Evolutionary conservation across 2,797 vertebrate species (phyloP), one percentile per base, ranked within the genome.

Genomic region (Sebastes umbrosus): DNA sequence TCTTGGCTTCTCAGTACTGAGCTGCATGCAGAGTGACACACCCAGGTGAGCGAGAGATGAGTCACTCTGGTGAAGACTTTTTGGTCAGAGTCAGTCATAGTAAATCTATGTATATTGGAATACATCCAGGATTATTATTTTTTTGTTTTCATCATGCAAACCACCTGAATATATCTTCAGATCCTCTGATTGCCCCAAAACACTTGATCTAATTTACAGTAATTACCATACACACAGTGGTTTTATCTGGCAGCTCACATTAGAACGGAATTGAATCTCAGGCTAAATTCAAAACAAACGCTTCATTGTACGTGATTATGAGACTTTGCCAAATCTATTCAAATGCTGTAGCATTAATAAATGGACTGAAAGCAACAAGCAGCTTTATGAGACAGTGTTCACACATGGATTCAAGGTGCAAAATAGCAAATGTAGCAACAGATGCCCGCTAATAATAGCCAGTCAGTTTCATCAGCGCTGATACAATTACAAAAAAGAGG

Each of bases 21-120:
- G 69, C 76, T 46, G 50, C 81, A 71, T 46, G 50, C 81, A 71
- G 63, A 58, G 75, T 11, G 72, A 88, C 86, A 84, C 84, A 39
- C 67, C 69, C 54, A 67, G 27, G 20, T 32, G 36, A 86, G 27
- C 64, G 39, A 72, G 27, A 43, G 58, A 67, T 75, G 46, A 82
- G 67, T 69, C 84, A 69, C 31, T 43, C 39, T 16, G 9, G 0
- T 57, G n/a, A 72, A 7, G 43, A 52, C 46, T 43, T 52, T 25
- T 9, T 68, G 55, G 16, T 68, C 54, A 6, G 29, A 39, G 57
- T 65, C 50, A 58, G 46, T 46, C 43, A 46, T 46, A 18, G 43
- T 43, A 43, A 43, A 43, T 43, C 39, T 43, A 16, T 43, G 13
- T 46, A 8, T 72, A 14, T 25, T 50, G 8, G 12, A 36, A 34